phyloP scores from a whole-genome alignment of 2,888 invertebrate genomes.

The Brenthis hecate region DNA sequence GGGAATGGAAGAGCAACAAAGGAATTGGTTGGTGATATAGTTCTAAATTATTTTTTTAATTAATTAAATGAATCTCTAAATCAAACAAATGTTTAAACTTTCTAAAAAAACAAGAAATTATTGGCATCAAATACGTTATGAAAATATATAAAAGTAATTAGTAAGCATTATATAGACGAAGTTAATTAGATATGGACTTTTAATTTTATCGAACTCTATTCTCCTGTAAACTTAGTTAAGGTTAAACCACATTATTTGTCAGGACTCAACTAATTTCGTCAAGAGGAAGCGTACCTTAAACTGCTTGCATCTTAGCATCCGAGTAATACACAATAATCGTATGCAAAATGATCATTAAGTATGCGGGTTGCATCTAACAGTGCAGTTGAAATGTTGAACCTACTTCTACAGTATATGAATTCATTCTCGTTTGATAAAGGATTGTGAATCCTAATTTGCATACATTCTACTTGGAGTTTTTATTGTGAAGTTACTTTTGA shows the following conservation, averaged over 20 bases:
- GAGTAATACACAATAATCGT: slow-evolving; percentile 47
- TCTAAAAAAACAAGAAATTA: no score
- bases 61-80: no score
- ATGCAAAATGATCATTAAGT: slow-evolving; percentile 53
- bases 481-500: slow-evolving; percentile 31
- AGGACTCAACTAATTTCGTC: slow-evolving; percentile 30
- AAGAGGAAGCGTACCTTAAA: slow-evolving; percentile 36
- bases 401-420: slow-evolving; percentile 38
- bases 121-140: no score
- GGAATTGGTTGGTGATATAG: no score
- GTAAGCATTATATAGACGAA: background rate
- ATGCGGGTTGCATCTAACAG: slow-evolving; percentile 49
- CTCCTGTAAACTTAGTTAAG: slow-evolving; percentile 26
- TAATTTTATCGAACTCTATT: slow-evolving; percentile 15
- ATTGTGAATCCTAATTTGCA: slow-evolving; percentile 38
- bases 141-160: no score
- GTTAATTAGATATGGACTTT: slow-evolving; percentile 7
- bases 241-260: slow-evolving; percentile 30
- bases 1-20: no score
- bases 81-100: no score
- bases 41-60: no score
- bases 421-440: slow-evolving; percentile 38
- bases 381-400: slow-evolving; percentile 45
- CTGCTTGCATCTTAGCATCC: slow-evolving; percentile 40
- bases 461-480: slow-evolving; percentile 35